Evolutionary conservation across 2,113 vertebrate genomes (phyloP).

Genomic region (Sphaerodactylus townsendi): DNA sequence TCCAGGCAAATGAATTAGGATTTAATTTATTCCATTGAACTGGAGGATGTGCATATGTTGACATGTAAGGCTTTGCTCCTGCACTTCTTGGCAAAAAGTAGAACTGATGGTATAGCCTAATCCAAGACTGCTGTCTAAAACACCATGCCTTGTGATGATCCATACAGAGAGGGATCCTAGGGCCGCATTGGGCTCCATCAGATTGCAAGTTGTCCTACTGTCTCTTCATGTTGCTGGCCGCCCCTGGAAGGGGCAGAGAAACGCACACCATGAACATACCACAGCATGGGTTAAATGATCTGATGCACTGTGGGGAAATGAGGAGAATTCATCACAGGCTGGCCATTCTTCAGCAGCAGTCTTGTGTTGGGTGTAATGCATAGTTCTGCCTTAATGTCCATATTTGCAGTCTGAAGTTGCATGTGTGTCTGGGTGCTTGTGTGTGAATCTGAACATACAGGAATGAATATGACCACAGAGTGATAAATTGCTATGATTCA

Average conservation of each 20-base stretch:
- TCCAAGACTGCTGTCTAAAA: not conserved
- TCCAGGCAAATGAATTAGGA: conserved; percentile 53
- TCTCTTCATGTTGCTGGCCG: not conserved
- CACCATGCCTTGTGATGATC: not conserved
- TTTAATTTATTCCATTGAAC: conserved; percentile 78
- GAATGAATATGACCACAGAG: not conserved
- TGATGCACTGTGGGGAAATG: not conserved
- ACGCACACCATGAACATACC: not conserved
- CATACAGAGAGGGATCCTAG: not conserved
- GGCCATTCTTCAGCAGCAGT: not conserved
- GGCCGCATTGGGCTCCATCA: not conserved
- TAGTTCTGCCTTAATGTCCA: not conserved
- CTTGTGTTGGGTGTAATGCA: not conserved
- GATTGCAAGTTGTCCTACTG: not conserved
- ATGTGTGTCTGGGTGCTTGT: conserved; percentile 23
- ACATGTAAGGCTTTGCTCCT: conserved; percentile 10
- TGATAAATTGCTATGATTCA: not conserved
- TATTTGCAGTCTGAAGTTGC: not conserved
- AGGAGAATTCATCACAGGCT: not conserved
- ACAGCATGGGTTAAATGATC: not conserved
- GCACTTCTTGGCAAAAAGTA: not conserved
- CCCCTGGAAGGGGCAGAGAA: not conserved
- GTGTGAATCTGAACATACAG: conserved; percentile 5
- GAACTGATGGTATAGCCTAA: not conserved
- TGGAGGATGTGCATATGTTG: conserved; percentile 67